Percentiles rank a stretch among this genome's conserved stretches.
These are phyloP conservation scores for Dryobates pubescens DNA, from an alignment of 2,797 vertebrate genomes.

Conservation along the genomic window DNA sequence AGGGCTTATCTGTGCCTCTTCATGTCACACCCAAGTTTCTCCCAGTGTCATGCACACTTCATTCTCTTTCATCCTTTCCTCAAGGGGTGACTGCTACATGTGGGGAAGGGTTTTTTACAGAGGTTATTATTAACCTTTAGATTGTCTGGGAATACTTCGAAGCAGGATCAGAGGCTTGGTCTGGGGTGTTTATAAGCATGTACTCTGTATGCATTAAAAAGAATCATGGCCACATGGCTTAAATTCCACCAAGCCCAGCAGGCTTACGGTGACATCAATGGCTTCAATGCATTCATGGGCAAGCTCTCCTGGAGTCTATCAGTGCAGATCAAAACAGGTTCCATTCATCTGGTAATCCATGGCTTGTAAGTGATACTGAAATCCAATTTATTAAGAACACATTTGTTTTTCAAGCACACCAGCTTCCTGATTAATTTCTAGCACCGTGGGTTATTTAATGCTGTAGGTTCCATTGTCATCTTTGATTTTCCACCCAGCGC, in stretches of 20 bases:
- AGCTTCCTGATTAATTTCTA: slow-evolving; percentile 77
- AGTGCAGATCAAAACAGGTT: slow-evolving; percentile 44
- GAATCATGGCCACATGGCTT: background rate
- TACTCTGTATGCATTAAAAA: background rate
- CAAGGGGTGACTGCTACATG: background rate
- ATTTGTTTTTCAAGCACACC: slow-evolving; percentile 76
- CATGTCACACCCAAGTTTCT: background rate
- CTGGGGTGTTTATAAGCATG: background rate
- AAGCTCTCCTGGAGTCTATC: slow-evolving; percentile 21
- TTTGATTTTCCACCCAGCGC: slow-evolving; percentile 72
- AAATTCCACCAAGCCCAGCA: background rate
- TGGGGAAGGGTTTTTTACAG: background rate
- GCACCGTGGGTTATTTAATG: slow-evolving; percentile 74
- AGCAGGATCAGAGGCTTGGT: background rate
- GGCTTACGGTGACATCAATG: background rate
- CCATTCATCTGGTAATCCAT: slow-evolving; percentile 47
- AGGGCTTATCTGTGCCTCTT: background rate
- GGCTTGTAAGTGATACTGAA: slow-evolving; percentile 69
- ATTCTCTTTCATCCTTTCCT: background rate
- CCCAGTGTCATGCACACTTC: background rate
- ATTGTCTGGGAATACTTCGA: background rate
- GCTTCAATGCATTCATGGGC: background rate
- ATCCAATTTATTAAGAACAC: slow-evolving; percentile 80
- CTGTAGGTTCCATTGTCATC: slow-evolving; percentile 72
- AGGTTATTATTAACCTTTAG: background rate